Evolutionary conservation across 2,888 invertebrate genomes (phyloP), one percentile per base, ranked within the genome.

Genomic region (Lasioglossum villosulum): DNA sequence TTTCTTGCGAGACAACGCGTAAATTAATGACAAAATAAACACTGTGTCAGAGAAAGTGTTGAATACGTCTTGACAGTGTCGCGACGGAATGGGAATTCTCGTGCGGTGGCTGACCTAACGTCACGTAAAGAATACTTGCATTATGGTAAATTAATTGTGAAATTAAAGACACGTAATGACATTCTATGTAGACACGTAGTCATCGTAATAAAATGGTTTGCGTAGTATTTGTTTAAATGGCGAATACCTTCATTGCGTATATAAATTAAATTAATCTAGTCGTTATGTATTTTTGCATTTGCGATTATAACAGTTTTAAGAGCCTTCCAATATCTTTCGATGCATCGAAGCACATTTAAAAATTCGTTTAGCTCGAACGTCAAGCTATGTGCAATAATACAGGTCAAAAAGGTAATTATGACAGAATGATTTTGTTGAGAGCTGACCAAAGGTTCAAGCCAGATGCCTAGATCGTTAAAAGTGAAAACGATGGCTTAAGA

Each of bases 1-100:
- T 27, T 63, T n/a, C 16, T 39, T 30, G 30, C 16, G 30, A 16
- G 39, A 42, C 78, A 37, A 30, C 19, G 52, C 30, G 68, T 56
- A 39, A 78, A 78, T 78, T 71, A n/a, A 48, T 59, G 70, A n/a
- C 70, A 81, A 45, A 56, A 37, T 30, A 73, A 66, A 73, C 52
- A 52, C 1, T 37, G 72, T 34, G 52, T 52, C 66, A 59, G 83
- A 52, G 75, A 56, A 76, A 76, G 83, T 19, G 75, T 72, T 27
- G 39, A 34, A 66, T 48, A 66, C 2, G 27, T 34, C 42, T 71
- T 71, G 80, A 14, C 63, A 63, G 52, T 39, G 37, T n/a, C 30
- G 34, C 45, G 72, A 27, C 75, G 14, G 63, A 75, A 82, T 52
- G 70, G 27, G 16, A 70, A 34, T 63, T 27, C 45, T n/a, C 45